A percentile compares a stretch with the other conserved stretches of the same genome.
Conservation (phyloP, 2,888 invertebrate species). For the Stenotaenia linearis region DNA sequence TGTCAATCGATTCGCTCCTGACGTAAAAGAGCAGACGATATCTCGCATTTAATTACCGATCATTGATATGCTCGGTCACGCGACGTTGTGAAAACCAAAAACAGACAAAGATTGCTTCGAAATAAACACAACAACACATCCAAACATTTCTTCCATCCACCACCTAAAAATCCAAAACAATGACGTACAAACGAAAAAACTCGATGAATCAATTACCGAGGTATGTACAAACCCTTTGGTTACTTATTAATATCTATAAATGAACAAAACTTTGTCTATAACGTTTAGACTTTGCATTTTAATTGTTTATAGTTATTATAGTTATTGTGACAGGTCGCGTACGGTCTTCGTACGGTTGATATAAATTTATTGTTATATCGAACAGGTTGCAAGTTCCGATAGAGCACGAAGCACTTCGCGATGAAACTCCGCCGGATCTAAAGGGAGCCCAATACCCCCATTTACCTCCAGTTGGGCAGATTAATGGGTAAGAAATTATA, state of each 20-base stretch:
- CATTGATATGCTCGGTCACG: neutral
- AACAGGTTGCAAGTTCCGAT: slow-evolving; percentile 27
- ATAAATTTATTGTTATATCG: neutral
- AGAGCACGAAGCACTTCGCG: slow-evolving; percentile 30
- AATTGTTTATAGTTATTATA: too few relatives aligned
- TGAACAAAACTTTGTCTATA: too few relatives aligned
- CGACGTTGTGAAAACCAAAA: neutral
- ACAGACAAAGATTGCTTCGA: neutral
- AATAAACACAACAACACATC: neutral
- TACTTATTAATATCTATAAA: neutral
- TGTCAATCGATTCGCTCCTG: neutral
- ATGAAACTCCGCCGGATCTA: slow-evolving; percentile 28
- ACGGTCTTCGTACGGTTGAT: neutral
- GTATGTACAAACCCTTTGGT: neutral
- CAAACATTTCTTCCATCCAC: neutral
- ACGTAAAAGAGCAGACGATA: neutral
- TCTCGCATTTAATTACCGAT: neutral
- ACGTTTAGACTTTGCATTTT: too few relatives aligned
- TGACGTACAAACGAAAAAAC: neutral
- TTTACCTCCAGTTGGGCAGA: slow-evolving; percentile 1
- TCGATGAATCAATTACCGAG: neutral
- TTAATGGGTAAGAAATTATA: neutral
- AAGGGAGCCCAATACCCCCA: slow-evolving; percentile 24
- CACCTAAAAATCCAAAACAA: neutral
- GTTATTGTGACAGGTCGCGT: neutral